Evolutionary conservation across 2,888 invertebrate species (phyloP), one percentile per base, ranked within the genome.

Genomic region (Sabatieria punctata): DNA sequence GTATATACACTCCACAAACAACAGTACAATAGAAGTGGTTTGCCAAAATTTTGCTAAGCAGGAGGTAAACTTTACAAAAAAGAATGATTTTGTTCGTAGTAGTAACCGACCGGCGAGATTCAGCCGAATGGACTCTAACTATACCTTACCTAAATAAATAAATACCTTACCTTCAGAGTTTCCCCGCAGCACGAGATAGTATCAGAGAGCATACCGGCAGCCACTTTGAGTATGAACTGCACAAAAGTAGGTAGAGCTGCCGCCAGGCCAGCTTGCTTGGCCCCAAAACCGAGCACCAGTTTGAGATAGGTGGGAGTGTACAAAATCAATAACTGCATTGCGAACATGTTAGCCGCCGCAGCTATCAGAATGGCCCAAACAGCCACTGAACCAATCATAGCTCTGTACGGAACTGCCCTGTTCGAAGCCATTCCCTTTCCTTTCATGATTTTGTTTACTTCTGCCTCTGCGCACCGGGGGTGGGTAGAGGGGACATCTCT

Each of bases 301-400:
- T 38, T 38, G n/a, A 41, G 25, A 21, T 41, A 41, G 23, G 41
- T 41, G 11, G 41, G 41, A 19, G 25, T 41, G 41, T 41, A 41
- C 8, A 18, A 41, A 23, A 41, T 21, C 24, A 41, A 15, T 4
- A 25, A 13, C 25, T 41, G 41, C 4, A 41, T 41, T 6, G 22
- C 41, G 11, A 8, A 15, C 41, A 41, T 41, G 41, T 41, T 41
- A 13, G 22, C 41, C 13, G 23, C 15, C 4, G 41, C 19, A 4
- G 41, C 11, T 15, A 41, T 18, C 18, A 23, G 8, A 13, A 41
- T 41, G 8, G 41, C 41, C 41, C 41, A 41, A 13, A 41, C 22
- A 23, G 41, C 21, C 8, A 13, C 8, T 8, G 41, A 19, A 4
- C 8, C 6, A 13, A 41, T 4, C 24, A 41, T 41, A 4, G 15